Conservation (phyloP, 2,113 vertebrate species). For the Brachirus orientalis region DNA sequence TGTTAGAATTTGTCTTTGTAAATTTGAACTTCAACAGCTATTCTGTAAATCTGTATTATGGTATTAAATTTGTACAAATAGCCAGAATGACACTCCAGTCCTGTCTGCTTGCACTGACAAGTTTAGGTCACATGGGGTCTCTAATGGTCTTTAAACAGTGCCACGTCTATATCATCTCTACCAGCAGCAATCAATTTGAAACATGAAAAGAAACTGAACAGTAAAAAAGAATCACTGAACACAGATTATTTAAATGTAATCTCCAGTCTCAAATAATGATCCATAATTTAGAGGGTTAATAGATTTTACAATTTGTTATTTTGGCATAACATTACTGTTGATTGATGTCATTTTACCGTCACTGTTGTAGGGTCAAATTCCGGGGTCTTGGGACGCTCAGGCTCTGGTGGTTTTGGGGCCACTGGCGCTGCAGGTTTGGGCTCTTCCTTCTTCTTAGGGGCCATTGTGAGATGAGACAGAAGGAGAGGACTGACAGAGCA, state of each 20-base stretch:
- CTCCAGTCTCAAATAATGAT: too few relatives aligned
- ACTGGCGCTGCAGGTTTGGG: slow-evolving; percentile 83
- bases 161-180: background rate
- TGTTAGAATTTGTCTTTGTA: background rate
- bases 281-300: too few relatives aligned
- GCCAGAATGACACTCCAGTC: background rate
- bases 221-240: too few relatives aligned
- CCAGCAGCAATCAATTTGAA: background rate
- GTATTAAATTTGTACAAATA: background rate
- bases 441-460: slow-evolving; percentile 96
- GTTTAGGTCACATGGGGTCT: slow-evolving; percentile 65
- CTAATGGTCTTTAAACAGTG: slow-evolving; percentile 53
- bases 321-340: background rate
- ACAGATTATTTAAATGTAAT: too few relatives aligned
- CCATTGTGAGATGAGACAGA: slow-evolving; percentile 74
- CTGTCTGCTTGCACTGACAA: slow-evolving; percentile 49
- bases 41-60: slow-evolving; percentile 6
- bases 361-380: slow-evolving; percentile 87
- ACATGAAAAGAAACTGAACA: background rate
- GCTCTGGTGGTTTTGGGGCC: slow-evolving; percentile 81
- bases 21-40: slow-evolving; percentile 1
- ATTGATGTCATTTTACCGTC: slow-evolving; percentile 87
- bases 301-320: background rate
- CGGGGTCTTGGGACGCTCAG: slow-evolving; percentile 73
- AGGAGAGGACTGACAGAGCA: slow-evolving; percentile 23